A percentile compares a stretch with the other conserved stretches of the same genome.
Evolutionary conservation across 2,888 invertebrate species (phyloP).

Genomic region (Erebia ligea): DNA sequence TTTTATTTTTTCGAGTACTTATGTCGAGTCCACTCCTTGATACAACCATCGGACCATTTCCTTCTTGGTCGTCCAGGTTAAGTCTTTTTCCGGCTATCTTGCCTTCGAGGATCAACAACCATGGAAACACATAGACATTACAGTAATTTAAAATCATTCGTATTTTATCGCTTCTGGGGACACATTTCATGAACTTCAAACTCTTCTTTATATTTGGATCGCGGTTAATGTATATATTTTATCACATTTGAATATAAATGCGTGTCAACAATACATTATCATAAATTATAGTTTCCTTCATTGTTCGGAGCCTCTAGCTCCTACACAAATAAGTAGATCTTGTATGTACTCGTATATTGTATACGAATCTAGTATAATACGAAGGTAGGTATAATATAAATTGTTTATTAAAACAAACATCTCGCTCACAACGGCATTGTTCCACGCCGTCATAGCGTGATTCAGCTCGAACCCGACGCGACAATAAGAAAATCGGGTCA

Average conservation of each 20-base stretch:
- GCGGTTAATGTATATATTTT: background rate
- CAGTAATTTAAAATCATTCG: too few species aligned
- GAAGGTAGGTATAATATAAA: constrained; percentile 7
- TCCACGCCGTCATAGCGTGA: constrained; percentile 28
- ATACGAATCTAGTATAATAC: constrained; percentile 2
- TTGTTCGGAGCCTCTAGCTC: constrained; percentile 8
- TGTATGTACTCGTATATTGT: too few species aligned
- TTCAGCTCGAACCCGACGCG: constrained; percentile 25
- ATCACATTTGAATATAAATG: constrained; percentile 2
- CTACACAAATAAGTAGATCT: constrained; percentile 23
- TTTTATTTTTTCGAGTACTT: too few species aligned
- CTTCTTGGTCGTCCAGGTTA: too few species aligned
- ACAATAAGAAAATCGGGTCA: constrained; percentile 30
- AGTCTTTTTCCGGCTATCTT: too few species aligned
- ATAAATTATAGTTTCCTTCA: constrained; percentile 22
- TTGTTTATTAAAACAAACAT: constrained; percentile 24
- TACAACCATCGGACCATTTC: too few species aligned
- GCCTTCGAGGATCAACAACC: too few species aligned
- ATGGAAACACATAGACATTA: too few species aligned
- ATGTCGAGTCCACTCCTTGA: too few species aligned
- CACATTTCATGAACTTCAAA: too few species aligned
- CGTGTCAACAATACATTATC: constrained; percentile 13
- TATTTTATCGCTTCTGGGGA: too few species aligned
- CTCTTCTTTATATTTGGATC: background rate
- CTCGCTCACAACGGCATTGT: constrained; percentile 32